Conservation (phyloP, 2,797 vertebrate genomes). For the Odontamblyopus lacepedii region DNA sequence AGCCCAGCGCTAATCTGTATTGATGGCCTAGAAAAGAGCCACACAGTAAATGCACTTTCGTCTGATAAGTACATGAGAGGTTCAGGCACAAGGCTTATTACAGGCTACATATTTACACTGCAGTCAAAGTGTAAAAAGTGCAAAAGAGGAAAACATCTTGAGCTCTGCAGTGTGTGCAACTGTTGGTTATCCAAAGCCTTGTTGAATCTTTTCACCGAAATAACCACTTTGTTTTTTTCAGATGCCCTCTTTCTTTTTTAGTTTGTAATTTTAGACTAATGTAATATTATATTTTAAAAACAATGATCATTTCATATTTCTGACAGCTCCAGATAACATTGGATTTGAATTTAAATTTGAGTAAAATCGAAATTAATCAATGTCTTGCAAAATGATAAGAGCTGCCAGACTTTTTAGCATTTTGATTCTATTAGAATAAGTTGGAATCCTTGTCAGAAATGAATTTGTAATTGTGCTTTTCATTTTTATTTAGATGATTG, state of each 20-base stretch:
- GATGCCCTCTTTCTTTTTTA: too few species aligned
- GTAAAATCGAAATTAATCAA: too few species aligned
- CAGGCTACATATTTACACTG: conserved; percentile 6
- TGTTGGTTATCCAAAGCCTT: background rate
- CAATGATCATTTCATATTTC: too few species aligned
- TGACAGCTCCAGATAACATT: too few species aligned
- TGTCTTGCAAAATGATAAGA: too few species aligned
- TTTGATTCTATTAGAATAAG: too few species aligned
- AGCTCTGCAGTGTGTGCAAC: background rate
- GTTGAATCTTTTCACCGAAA: too few species aligned
- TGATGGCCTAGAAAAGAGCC: conserved; percentile 65
- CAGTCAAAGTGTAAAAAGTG: background rate
- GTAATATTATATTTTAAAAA: too few species aligned
- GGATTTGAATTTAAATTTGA: too few species aligned
- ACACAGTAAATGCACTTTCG: conserved; percentile 36
- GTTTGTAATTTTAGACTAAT: too few species aligned
- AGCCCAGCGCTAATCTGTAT: conserved; percentile 68
- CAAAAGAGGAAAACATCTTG: background rate
- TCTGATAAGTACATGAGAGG: conserved; percentile 34
- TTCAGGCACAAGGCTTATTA: conserved; percentile 27
- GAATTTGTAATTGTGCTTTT: background rate
- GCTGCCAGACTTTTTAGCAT: too few species aligned
- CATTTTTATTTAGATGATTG: background rate
- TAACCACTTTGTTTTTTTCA: background rate
- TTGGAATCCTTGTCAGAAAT: background rate